A percentile compares a stretch with the other conserved stretches of the same genome.
phyloP scores from a whole-genome alignment of 2,113 vertebrate species.

The Caranx melampygus region DNA sequence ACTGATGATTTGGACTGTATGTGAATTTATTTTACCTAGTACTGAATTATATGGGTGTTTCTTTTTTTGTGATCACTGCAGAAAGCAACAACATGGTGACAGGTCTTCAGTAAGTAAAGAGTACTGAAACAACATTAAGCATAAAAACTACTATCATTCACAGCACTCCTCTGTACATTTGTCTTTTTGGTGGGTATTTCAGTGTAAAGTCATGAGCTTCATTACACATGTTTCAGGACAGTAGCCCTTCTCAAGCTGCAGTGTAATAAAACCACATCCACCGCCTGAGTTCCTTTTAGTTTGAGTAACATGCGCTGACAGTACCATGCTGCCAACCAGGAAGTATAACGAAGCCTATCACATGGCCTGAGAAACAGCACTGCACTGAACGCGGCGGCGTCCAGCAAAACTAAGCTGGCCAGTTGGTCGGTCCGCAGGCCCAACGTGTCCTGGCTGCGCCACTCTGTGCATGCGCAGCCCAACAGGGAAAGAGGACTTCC shows the following conservation, averaged over 20 bases:
- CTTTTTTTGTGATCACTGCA: too few species aligned
- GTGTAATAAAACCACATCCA: slow-evolving; percentile 63
- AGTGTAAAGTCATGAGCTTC: slow-evolving; percentile 2
- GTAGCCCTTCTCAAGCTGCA: slow-evolving; percentile 36
- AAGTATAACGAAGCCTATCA: slow-evolving; percentile 63
- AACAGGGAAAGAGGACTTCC: slow-evolving; percentile 79
- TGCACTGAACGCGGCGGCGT: neutral
- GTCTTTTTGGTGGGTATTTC: neutral
- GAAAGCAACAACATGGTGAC: neutral
- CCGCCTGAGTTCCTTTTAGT: slow-evolving; percentile 53
- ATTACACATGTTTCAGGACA: slow-evolving; percentile 17
- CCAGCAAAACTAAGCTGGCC: slow-evolving; percentile 32
- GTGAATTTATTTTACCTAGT: too few species aligned
- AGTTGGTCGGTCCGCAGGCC: slow-evolving; percentile 24
- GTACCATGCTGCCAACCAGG: slow-evolving; percentile 63
- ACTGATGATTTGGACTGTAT: neutral
- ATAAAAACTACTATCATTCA: neutral
- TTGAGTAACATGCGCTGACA: slow-evolving; percentile 55
- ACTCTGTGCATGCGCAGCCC: slow-evolving; percentile 69
- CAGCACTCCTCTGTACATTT: neutral
- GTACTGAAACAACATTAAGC: neutral
- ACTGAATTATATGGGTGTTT: neutral
- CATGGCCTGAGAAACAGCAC: slow-evolving; percentile 47
- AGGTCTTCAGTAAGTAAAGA: neutral
- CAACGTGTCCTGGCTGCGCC: slow-evolving; percentile 23